phyloP scores from a whole-genome alignment of 2,113 vertebrate genomes.

The Limanda limanda region DNA sequence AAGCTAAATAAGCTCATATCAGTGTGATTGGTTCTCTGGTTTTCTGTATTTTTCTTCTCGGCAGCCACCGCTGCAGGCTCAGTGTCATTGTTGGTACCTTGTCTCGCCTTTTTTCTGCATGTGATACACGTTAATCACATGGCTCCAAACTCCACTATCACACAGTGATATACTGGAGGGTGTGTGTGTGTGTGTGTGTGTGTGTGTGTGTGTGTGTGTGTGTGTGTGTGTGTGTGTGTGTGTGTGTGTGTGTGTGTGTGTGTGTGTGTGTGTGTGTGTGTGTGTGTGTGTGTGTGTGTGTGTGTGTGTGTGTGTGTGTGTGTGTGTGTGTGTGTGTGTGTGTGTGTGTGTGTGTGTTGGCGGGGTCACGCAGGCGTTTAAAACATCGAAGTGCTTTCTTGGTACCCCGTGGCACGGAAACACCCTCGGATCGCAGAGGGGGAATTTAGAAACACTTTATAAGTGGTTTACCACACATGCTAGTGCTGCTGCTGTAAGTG shows the following conservation, averaged over 20 bases:
- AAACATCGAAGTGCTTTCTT: conserved; percentile 60
- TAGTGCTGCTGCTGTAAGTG: conserved; percentile 20
- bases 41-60: background rate
- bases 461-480: conserved; percentile 65
- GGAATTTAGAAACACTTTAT: conserved; percentile 58
- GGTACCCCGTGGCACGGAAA: conserved; percentile 57
- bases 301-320: background rate
- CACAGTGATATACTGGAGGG: conserved; percentile 32
- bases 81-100: background rate
- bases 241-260: background rate
- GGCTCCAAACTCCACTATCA: background rate
- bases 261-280: background rate
- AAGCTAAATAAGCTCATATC: no score
- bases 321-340: background rate
- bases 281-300: background rate
- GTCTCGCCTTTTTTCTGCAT: conserved; percentile 40
- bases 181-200: background rate
- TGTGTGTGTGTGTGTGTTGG: background rate
- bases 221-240: background rate
- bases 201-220: background rate
- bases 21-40: no score
- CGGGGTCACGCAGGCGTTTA: conserved; percentile 29
- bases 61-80: background rate
- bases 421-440: conserved; percentile 39
- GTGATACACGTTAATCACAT: conserved; percentile 42